Base-by-base conservation (phyloP, 2,888 invertebrate species). In the Drosophila acutilabella region DNA sequence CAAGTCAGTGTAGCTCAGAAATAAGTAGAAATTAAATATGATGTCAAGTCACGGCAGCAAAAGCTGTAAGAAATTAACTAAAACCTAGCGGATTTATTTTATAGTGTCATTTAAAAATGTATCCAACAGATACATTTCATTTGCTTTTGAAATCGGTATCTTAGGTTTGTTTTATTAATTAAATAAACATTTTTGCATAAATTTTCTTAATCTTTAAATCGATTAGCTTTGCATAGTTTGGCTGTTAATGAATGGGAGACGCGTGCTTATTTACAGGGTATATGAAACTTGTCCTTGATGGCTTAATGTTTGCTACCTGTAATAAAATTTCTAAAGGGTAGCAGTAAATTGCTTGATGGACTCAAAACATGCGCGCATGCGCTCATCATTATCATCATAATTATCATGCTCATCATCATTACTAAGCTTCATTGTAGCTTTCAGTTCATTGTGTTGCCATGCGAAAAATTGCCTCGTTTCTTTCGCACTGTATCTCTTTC, bases 381-480 rank as follows among this genome's bases (percentile, higher is more conserved):
- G 73, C 56, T 42, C 18, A 47, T 62, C 10, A 48, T 44, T 14
- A 20, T 53, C 16, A 30, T 52, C 36, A 10, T 14, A 18, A 40
- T 13, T 14, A n/a, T 30, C 11, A 48, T 44, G 11, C n/a, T 48
- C 11, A 45, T 58, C 26, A 18, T 47, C 26, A n/a, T 20, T 20
- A 11, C 8, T 8, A 8, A 8, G 30, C 7, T 30, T 8, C 2
- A 2, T 8, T 30, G 7, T 30, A 26, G 33, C 18, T 40, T 33
- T 18, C 14, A 6, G 13, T 10, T 44, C 20, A 36, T 57, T 20
- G 42, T 71, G 81, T 79, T 79, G 78, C 78, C 81, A 79, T 78
- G 78, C 81, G 80, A 69, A 62, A 51, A 68, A 77, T 77, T 77
- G 50, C 44, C 42, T 62, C 60, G 38, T 59, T 44, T 66, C 66